Evolutionary conservation across 2,113 vertebrate genomes (phyloP), one percentile per base, ranked within the genome.

Genomic region (Heloderma charlesbogerti): DNA sequence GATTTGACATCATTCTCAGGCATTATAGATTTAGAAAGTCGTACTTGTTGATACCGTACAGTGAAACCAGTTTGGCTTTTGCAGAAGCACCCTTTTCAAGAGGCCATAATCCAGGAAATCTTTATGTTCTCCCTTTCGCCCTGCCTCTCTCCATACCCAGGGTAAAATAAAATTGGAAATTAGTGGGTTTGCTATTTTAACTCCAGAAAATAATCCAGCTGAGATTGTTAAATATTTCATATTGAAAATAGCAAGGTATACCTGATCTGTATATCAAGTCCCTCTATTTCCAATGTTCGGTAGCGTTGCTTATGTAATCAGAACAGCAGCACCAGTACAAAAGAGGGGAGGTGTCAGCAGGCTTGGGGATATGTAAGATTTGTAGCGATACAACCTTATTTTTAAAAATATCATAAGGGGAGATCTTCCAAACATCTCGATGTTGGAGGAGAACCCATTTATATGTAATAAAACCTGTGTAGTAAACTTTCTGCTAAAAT

Each of bases 1-100:
- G 40, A 63, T 92, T 66, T 93, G 89, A 86, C 45, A 90, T 22
- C 77, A 40, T 86, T 92, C 37, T 91, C 0, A 1, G 2, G 7
- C 31, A 82, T 31, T 2, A 9, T 79, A 0, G 37, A 72, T 75
- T 34, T 75, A 29, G 84, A 90, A 87, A 31, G 37, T 0, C 67
- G 37, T 60, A 0, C 1, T 87, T 83, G 7, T n/a, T 88, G 85
- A 92, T 66, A 77, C 4, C 2, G 1, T 54, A n/a, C 20, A 6
- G 60, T 51, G 25, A 90, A 86, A 79, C 3, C 81, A 69, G 84
- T 88, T 86, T 86, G 37, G 0, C 0, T 67, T 72, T 93, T 89
- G 0, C 71, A 90, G 25, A 40, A 31, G 15, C 9, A 40, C 8
- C 12, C 40, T 86, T 78, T 31, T 69, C 25, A 69, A 69, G 22